Base-by-base conservation (phyloP, 2,113 vertebrate genomes). In the Epinephelus moara region DNA sequence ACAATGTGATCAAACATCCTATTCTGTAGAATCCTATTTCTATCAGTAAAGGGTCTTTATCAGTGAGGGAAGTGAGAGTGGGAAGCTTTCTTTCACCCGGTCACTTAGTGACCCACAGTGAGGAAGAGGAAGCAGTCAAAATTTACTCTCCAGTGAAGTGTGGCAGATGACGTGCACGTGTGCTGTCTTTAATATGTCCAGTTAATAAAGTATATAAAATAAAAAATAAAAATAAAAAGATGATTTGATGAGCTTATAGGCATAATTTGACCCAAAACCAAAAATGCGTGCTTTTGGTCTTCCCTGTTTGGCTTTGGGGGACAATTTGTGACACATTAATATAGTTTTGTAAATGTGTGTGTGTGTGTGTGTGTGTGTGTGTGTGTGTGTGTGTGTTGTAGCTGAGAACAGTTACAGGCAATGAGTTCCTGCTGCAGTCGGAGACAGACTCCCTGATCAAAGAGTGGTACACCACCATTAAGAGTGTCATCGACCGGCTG, bases 381-480 rank as follows among this genome's bases (percentile, higher is more conserved):
- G 42, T 42, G 42, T 42, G 9, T 45, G 3, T 75, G 27, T 70
- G 63, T 75, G 27, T 84, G 62, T 86, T 89, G 49, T 86, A 99
- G 98, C 91, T 98, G 82, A 95, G 97, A 70, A 98, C 97, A 0
- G 93, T 98, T 82, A 97, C 97, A 0, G 98, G 97, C 6, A 97
- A 99, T 2, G 97, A 98, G 81, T 99, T 97, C 92, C 94, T 99
- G 91, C 94, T 99, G 89, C 98, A 99, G 87, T 97, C 96, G 0
- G 98, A 98, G 73, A 96, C 95, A 0, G 96, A 97, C 70, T 87
- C 93, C 4, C 91, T 97, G 81, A 95, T 97, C 85, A 94, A 84
- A 73, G 97, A 96, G 78, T 99, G 98, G 97, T 96, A 96, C 84
- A 90, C 52, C 84, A 95, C 97, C 91, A 93, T 98, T 89, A 90